These are phyloP conservation scores for Anadara kagoshimensis DNA, from an alignment of 1,140 invertebrate species.

Conservation along the genomic window DNA sequence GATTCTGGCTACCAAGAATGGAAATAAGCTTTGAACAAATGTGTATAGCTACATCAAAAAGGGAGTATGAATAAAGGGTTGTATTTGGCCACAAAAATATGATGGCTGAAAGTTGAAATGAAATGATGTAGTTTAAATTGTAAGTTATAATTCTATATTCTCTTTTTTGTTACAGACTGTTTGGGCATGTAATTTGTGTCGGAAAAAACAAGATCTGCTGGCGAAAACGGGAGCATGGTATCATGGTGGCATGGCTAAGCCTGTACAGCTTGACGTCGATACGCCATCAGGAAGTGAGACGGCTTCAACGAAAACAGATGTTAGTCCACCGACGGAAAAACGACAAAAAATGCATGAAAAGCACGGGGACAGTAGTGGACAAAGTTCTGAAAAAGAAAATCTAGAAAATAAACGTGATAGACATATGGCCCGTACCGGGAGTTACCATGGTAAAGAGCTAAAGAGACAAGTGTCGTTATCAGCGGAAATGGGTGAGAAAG, in stretches of 20 bases:
- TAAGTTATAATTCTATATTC: background rate
- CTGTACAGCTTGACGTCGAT: slow-evolving; percentile 63
- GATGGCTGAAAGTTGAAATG: background rate
- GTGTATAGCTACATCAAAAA: no score
- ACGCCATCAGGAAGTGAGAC: slow-evolving; percentile 50
- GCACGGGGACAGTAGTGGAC: slow-evolving; percentile 48
- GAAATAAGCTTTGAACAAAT: no score
- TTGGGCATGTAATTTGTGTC: slow-evolving; percentile 98
- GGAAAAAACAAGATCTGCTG: slow-evolving; percentile 98
- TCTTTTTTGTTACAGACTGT: slow-evolving; percentile 85
- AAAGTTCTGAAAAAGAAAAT: slow-evolving; percentile 75
- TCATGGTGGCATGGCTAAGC: slow-evolving; percentile 70
- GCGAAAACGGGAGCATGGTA: slow-evolving; percentile 91
- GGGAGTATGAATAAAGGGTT: no score
- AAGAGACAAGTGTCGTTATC: slow-evolving; percentile 86
- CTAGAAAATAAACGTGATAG: slow-evolving; percentile 52
- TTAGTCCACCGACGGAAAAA: slow-evolving; percentile 61
- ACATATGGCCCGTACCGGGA: slow-evolving; percentile 81
- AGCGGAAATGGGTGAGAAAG: slow-evolving; percentile 36
- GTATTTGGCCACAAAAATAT: no score
- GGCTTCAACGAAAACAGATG: slow-evolving; percentile 47
- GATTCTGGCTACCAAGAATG: no score
- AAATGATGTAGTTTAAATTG: background rate
- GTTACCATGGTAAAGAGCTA: slow-evolving; percentile 76
- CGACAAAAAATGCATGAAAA: slow-evolving; percentile 52